Percentiles rank a stretch among this genome's conserved stretches.
Conservation (phyloP, 2,113 vertebrate genomes). For the Chlorodrepanis virens region DNA sequence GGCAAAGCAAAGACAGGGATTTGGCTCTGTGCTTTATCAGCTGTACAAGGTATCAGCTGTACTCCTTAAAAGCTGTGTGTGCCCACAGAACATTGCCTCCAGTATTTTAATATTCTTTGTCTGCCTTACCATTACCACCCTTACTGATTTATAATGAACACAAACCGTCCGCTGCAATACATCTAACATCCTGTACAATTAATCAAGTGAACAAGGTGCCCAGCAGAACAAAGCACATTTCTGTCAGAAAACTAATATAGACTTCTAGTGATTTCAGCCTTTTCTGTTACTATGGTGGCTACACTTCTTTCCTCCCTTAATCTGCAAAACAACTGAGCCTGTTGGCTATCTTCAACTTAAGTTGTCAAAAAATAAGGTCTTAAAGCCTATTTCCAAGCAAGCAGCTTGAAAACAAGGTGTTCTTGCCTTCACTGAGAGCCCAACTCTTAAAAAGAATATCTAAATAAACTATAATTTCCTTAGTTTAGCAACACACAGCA, state of each 20-base stretch:
- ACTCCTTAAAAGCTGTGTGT: background rate
- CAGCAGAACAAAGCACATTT: background rate
- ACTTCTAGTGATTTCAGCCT: background rate
- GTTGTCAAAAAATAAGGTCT: background rate
- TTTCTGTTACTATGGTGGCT: background rate
- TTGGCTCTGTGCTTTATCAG: background rate
- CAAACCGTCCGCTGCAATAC: background rate
- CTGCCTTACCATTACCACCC: background rate
- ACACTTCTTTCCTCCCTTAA: background rate
- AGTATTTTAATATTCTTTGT: background rate
- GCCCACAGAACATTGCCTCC: background rate
- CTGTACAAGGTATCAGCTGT: background rate
- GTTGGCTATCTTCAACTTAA: background rate
- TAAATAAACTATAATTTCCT: background rate
- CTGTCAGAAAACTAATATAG: background rate
- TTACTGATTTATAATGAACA: background rate
- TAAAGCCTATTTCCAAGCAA: background rate
- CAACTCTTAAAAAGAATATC: background rate
- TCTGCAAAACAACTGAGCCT: background rate
- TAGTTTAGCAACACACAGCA: background rate
- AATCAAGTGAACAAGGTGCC: background rate
- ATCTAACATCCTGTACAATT: background rate
- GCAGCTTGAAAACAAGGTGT: background rate
- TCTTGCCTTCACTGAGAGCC: background rate
- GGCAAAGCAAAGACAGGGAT: background rate